Conservation (phyloP, 2,113 vertebrate genomes). For the Ellobius talpinus region DNA sequence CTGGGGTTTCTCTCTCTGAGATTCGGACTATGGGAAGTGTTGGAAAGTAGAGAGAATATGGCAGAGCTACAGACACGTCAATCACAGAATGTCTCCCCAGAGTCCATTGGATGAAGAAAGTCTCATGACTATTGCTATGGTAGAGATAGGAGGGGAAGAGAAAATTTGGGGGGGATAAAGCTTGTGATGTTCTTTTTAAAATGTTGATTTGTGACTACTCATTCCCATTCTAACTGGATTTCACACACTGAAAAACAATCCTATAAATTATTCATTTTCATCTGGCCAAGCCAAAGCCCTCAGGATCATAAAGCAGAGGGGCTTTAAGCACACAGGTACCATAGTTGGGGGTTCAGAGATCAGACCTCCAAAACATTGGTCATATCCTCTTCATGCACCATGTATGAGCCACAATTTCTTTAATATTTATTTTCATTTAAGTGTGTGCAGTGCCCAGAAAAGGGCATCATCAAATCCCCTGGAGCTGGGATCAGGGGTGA, state of each 20-base stretch:
- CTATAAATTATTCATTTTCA: not conserved
- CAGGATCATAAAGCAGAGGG: not conserved
- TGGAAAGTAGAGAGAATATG: not conserved
- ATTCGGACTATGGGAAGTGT: not conserved
- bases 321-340: fast-evolving
- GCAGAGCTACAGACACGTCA: fast-evolving
- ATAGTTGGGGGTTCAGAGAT: too few relatives aligned
- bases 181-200: not conserved
- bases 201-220: not conserved
- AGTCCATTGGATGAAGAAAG: not conserved
- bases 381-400: fast-evolving
- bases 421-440: not conserved
- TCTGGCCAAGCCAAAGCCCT: not conserved
- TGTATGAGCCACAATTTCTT: not conserved
- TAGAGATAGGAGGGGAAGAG: not conserved
- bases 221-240: not conserved
- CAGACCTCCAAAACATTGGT: fast-evolving
- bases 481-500: too few relatives aligned
- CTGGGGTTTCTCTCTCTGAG: not conserved
- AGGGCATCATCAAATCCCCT: not conserved
- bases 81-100: not conserved
- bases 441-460: not conserved
- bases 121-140: fast-evolving
- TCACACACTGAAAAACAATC: not conserved
- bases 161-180: not conserved